Conservation (phyloP, 2,113 vertebrate species). For the Todiramphus saurophagus region DNA sequence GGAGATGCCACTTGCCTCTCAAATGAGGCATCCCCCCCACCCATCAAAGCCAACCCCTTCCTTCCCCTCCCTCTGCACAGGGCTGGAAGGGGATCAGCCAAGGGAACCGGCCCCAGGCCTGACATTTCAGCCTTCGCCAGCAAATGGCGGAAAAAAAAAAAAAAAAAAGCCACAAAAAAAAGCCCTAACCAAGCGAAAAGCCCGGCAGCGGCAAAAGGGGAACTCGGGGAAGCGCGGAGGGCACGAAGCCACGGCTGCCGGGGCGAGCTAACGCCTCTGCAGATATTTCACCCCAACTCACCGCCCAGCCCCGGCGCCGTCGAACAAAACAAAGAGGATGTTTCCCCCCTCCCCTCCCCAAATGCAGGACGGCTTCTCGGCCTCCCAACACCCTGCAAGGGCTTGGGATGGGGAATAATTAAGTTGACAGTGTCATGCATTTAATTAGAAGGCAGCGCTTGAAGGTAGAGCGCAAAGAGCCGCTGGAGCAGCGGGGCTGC, state of each 20-base stretch:
- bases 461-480: background rate
- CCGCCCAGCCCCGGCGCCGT: background rate
- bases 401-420: background rate
- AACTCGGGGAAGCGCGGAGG: background rate
- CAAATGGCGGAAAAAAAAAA: background rate
- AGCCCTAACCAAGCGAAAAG: background rate
- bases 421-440: background rate
- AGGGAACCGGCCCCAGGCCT: background rate
- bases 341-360: too few species aligned
- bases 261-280: accelerated
- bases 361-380: accelerated
- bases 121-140: background rate
- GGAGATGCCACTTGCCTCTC: background rate
- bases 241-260: background rate
- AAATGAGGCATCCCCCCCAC: accelerated
- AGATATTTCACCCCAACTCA: background rate
- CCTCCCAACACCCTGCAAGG: background rate
- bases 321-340: accelerated
- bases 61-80: background rate
- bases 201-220: constrained; percentile 12
- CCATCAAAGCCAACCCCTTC: background rate
- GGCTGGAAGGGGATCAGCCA: background rate
- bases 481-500: background rate
- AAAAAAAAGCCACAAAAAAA: background rate
- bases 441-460: background rate